phyloP scores from a whole-genome alignment of 2,113 vertebrate genomes.

The Cercocebus atys region DNA sequence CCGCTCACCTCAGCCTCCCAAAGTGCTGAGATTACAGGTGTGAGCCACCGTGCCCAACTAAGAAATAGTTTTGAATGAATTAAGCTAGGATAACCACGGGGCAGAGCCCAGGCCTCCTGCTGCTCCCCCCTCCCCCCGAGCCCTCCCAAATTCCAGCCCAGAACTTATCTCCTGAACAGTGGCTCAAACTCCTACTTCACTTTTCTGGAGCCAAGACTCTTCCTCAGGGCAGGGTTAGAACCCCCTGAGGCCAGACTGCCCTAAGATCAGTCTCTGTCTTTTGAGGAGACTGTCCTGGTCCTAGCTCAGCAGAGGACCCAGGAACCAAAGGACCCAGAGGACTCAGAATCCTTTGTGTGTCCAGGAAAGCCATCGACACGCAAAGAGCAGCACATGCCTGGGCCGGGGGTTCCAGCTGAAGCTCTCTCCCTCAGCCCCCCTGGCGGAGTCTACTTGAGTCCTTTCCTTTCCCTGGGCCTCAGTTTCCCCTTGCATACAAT shows the following conservation, averaged over 20 bases:
- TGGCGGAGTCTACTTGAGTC: not conserved
- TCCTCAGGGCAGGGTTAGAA: not conserved
- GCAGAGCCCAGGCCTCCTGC: not conserved
- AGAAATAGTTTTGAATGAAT: not conserved
- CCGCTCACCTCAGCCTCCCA: too few relatives aligned
- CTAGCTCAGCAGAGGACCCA: not conserved
- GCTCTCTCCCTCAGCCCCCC: not conserved
- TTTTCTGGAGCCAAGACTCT: not conserved
- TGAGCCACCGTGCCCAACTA: too few relatives aligned
- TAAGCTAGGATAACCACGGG: not conserved
- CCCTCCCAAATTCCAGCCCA: not conserved
- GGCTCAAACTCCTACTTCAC: not conserved
- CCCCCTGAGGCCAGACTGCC: not conserved
- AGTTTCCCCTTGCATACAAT: not conserved
- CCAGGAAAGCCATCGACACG: not conserved
- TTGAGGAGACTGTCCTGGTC: not conserved
- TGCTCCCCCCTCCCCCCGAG: rapidly evolving
- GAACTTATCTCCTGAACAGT: not conserved
- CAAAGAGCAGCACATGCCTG: not conserved
- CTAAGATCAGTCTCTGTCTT: not conserved
- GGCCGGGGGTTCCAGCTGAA: not conserved
- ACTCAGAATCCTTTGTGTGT: too few relatives aligned
- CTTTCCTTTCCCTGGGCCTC: not conserved
- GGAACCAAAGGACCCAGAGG: not conserved
- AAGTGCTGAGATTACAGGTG: too few relatives aligned